Evolutionary conservation across 2,797 vertebrate genomes (phyloP), one percentile per base, ranked within the genome.

Genomic region (Myotis pilosus): DNA sequence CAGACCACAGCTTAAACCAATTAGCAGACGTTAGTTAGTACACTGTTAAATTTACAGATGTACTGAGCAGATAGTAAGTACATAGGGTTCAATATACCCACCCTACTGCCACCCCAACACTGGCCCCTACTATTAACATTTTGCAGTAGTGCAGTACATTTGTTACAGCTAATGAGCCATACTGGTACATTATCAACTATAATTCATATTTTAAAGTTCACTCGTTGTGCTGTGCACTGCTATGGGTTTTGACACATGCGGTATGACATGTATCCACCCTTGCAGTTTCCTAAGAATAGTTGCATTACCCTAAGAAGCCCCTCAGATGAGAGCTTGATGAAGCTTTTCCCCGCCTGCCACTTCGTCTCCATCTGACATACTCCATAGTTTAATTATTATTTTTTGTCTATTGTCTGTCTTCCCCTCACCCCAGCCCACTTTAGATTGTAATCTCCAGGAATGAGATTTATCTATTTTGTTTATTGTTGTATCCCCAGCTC

Each of bases 101-200:
- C 12, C 8, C 16, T 1, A 20, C 36, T 30, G 64, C 15, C 12
- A 11, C 6, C 12, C 3, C 16, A 1, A 5, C 2, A 0, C 1
- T 68, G 76, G 60, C n/a, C 23, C 20, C 86, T 79, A 0, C 57
- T 86, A 33, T 36, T 44, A 57, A 51, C 66, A 64, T 15, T 68
- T 69, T 33, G 28, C 72, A 3, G 71, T 10, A 22, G 6, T 6
- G 13, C 23, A 6, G 3, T 5, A 19, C 16, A 12, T 57, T 20
- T 74, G 64, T 47, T 85, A 38, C 8, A 49, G 7, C 55, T 64
- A 33, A 38, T 41, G 28, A 16, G 44, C 25, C 13, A 22, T 22
- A 25, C 23, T 2, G 28, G 25, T 33, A 1, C 0, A 10, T n/a
- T 38, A 49, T 44, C 55, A 79, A 57, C 38, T 36, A 6, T 5